A percentile compares a stretch with the other conserved stretches of the same genome.
phyloP scores from a whole-genome alignment of 2,797 vertebrate species.

The Amblyopsis hoosieri region DNA sequence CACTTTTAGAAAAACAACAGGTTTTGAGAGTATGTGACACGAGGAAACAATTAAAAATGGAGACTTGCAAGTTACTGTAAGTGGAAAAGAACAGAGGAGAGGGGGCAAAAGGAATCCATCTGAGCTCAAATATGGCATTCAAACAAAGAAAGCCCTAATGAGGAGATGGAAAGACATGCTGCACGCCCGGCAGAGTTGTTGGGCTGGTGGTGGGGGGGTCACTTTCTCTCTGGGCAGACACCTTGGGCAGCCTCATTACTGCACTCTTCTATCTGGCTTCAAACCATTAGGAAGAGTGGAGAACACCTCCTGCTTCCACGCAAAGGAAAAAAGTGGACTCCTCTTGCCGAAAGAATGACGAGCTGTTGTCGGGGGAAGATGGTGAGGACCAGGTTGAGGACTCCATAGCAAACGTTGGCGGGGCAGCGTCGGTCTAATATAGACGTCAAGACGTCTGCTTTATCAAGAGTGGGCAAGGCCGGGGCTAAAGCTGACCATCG shows the following conservation, averaged over 20 bases:
- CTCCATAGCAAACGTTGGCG: slow-evolving; percentile 44
- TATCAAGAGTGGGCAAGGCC: slow-evolving; percentile 31
- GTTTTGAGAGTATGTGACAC: not conserved
- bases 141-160: slow-evolving; percentile 51
- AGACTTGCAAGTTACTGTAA: slow-evolving; percentile 24
- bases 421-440: slow-evolving; percentile 59
- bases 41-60: slow-evolving; percentile 37
- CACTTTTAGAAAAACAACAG: too few species aligned
- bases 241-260: slow-evolving; percentile 72
- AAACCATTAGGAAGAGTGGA: slow-evolving; percentile 2
- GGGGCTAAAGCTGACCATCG: slow-evolving; percentile 51
- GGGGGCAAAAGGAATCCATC: slow-evolving; percentile 34
- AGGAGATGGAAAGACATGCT: slow-evolving; percentile 51
- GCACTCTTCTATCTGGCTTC: slow-evolving; percentile 48
- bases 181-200: slow-evolving; percentile 44
- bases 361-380: slow-evolving; percentile 31
- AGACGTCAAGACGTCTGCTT: slow-evolving; percentile 32
- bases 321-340: slow-evolving; percentile 44
- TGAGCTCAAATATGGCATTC: slow-evolving; percentile 48
- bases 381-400: slow-evolving; percentile 28
- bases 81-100: slow-evolving; percentile 18
- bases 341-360: slow-evolving; percentile 33
- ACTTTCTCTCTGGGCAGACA: slow-evolving; percentile 50
- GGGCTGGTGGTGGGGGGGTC: slow-evolving; percentile 22
- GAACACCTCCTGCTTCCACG: slow-evolving; percentile 26